Base-by-base conservation (phyloP, 2,888 invertebrate genomes). In the Dusona sp. region DNA sequence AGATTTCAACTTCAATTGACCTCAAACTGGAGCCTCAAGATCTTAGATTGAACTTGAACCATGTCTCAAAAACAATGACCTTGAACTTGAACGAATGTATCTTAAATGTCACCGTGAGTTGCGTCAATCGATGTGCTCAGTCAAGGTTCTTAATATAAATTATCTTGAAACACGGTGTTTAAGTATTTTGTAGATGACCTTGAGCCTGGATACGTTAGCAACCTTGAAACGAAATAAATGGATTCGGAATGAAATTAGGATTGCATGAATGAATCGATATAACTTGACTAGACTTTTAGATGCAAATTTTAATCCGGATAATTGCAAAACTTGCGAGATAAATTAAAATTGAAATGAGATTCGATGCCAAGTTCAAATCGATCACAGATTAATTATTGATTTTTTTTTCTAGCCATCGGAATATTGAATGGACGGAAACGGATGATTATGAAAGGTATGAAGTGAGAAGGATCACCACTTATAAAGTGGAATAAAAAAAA, bases 391-490 rank as follows among this genome's bases (percentile, higher is more conserved):
- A n/a, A 45, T 42, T 1, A 25, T 70, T 48, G 16, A 25, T 45
- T 19, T 70, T 45, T 16, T 70, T 48, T 29, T 8, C 1, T n/a
- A 3, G 54, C 72, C 22, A 33, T 36, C 19, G 51, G 29, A 42
- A 42, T 61, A 74, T 61, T 42, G 7, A 42, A 42, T 29, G 19
- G 33, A 61, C 1, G 16, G 16, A 11, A 48, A 25, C 3, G 19
- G 42, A 61, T 25, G 42, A 42, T 22, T 54, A 61, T 29, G 29
- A 61, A 61, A 16, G 2, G 29, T 4, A 0, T 16, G 4, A 22
- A 73, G 54, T 36, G 73, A 33, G n/a, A 36, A 16, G 70, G 9
- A 48, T 70, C 70, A 48, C 36, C n/a, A 54, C 22, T 61, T 22
- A 42, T 25, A 16, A 42, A 61, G 42, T 57, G 25, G 16, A 42